Evolutionary conservation across 2,113 vertebrate species (phyloP), one percentile per base, ranked within the genome.

Genomic region (Silurus meridionalis): DNA sequence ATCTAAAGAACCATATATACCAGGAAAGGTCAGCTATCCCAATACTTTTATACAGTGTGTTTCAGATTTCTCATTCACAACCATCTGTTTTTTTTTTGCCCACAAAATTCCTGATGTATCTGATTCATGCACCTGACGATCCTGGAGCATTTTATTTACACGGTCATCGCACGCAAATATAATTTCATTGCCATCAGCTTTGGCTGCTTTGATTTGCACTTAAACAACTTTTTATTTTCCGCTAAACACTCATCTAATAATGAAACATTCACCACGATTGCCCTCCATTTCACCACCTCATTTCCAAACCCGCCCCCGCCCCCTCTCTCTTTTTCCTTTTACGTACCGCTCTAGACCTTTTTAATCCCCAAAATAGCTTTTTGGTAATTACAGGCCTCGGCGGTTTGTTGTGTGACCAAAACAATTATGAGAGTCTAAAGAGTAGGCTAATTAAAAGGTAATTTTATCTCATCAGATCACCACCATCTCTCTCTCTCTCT

Each of bases 401-500:
- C 95, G 28, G 93, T 95, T 95, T 92, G 93, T 93, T 93, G 94
- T 88, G 92, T 94, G 92, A 95, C 95, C 96, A 95, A 97, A 97
- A 97, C 96, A 97, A 97, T 97, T 96, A 97, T 95, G 94, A 90
- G 92, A 95, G 95, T 93, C 94, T 95, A 96, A 96, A 95, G 95
- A 97, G 91, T 92, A 87, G 90, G 86, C 90, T 96, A 97, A 97
- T 97, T 97, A 96, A 97, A 96, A 95, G 88, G 93, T 94, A 96
- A 95, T 97, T 96, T 96, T 93, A 95, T 94, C 96, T 93, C 96
- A 96, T 97, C 96, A 96, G 96, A 97, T 97, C 96, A 95, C 78
- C 82, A 69, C 83, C 75, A 48, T 50, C 71, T 80, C 79, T 72
- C 94, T 93, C 91, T 93, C 93, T 91, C 37, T 37, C 37, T 37